A percentile compares a stretch with the other conserved stretches of the same genome.
Evolutionary conservation across 2,113 vertebrate genomes (phyloP).

Genomic region (Neodontobutis hainanensis): DNA sequence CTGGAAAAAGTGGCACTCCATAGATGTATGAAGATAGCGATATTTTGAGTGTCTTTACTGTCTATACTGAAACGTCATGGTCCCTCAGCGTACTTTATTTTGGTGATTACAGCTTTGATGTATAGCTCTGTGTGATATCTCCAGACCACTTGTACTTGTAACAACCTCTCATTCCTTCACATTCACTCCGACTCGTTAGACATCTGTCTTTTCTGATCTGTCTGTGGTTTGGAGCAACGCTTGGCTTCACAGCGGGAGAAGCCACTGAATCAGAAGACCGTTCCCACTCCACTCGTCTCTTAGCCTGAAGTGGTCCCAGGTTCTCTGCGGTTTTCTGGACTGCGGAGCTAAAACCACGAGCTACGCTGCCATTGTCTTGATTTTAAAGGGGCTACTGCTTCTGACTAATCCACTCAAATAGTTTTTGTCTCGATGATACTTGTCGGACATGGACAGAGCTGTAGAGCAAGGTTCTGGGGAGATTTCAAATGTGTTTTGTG

Average conservation of each 20-base stretch:
- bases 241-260: not conserved
- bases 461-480: not conserved
- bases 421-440: not conserved
- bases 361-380: not conserved
- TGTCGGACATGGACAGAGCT: not conserved
- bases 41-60: not conserved
- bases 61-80: not conserved
- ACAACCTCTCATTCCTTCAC: not conserved
- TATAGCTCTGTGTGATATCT: not conserved
- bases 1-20: too few relatives aligned
- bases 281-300: not conserved
- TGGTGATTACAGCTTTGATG: not conserved
- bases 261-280: not conserved
- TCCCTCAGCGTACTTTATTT: not conserved
- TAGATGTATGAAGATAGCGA: too few relatives aligned
- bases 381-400: not conserved
- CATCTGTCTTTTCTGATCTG: not conserved
- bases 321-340: conserved; percentile 4
- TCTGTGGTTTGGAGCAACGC: conserved; percentile 4
- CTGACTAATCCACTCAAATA: not conserved
- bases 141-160: conserved; percentile 3
- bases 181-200: not conserved
- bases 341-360: not conserved
- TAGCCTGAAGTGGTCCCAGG: not conserved
- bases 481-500: too few relatives aligned